Evolutionary conservation across 2,888 invertebrate species (phyloP).

Genomic region (Xylota sylvarum): DNA sequence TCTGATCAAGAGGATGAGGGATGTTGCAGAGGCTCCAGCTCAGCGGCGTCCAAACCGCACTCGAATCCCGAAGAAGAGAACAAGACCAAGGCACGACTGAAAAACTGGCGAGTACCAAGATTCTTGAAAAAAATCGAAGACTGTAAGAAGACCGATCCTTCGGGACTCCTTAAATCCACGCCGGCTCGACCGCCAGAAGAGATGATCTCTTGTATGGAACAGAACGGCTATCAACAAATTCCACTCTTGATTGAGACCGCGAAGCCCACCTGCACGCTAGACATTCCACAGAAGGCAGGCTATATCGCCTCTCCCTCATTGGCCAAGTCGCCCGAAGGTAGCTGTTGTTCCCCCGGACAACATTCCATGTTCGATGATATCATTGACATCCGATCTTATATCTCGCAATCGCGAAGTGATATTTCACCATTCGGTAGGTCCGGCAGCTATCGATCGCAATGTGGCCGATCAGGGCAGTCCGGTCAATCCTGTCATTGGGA

Average conservation of each 20-base stretch:
- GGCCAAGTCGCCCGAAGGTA: slow-evolving; percentile 78
- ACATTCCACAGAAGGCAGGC: slow-evolving; percentile 84
- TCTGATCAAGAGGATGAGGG: slow-evolving; percentile 89
- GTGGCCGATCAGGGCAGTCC: slow-evolving; percentile 87
- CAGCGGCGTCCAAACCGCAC: slow-evolving; percentile 83
- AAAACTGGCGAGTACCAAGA: slow-evolving; percentile 89
- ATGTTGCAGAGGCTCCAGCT: slow-evolving; percentile 81
- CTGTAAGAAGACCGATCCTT: slow-evolving; percentile 75
- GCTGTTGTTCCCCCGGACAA: slow-evolving; percentile 85
- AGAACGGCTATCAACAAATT: slow-evolving; percentile 88
- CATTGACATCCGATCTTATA: slow-evolving; percentile 90
- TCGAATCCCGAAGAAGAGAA: slow-evolving; percentile 85
- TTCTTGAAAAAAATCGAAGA: slow-evolving; percentile 88
- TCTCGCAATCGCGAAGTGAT: slow-evolving; percentile 90
- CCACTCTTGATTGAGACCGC: slow-evolving; percentile 88
- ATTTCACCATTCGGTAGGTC: slow-evolving; percentile 90
- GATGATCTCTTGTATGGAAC: slow-evolving; percentile 80
- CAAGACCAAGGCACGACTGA: slow-evolving; percentile 85
- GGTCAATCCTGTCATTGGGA: slow-evolving; percentile 82
- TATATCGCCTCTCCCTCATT: slow-evolving; percentile 77
- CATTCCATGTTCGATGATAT: slow-evolving; percentile 88
- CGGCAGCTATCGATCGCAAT: slow-evolving; percentile 90
- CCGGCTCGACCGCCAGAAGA: slow-evolving; percentile 79
- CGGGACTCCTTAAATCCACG: slow-evolving; percentile 63
- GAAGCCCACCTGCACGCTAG: slow-evolving; percentile 82